Conservation (phyloP, 1,140 invertebrate species). For the Meloidogyne chitwoodi region DNA sequence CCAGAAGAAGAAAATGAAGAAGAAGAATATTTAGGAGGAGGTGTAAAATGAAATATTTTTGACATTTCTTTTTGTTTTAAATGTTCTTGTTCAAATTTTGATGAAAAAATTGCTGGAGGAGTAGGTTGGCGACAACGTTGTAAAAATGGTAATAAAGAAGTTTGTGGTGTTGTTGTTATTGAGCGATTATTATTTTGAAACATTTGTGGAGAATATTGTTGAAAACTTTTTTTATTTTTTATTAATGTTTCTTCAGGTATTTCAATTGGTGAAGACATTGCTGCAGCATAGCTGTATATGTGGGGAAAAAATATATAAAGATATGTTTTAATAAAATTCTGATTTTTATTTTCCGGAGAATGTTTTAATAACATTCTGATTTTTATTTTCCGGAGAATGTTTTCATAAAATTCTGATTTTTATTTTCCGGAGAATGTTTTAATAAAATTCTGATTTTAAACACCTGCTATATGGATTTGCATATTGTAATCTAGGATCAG, state of each 20-base stretch:
- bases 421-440: not conserved
- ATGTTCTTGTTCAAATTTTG: too few species aligned
- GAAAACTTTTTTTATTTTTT: not conserved
- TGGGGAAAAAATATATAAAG: not conserved
- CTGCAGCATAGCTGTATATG: conserved; percentile 27
- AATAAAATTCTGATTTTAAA: not conserved
- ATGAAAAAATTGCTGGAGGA: too few species aligned
- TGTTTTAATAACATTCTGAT: too few species aligned
- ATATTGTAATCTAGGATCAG: conserved; percentile 33
- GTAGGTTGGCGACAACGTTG: too few species aligned
- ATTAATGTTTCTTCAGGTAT: not conserved
- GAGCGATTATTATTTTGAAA: too few species aligned
- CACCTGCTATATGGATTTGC: conserved; percentile 38
- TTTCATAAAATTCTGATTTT: not conserved
- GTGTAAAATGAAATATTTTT: too few species aligned
- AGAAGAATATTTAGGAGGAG: too few species aligned
- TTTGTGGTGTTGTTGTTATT: too few species aligned
- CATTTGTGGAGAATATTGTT: not conserved
- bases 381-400: not conserved
- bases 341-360: not conserved
- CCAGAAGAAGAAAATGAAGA: too few species aligned
- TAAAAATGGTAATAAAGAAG: too few species aligned
- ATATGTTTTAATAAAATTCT: too few species aligned
- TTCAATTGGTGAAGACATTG: conserved; percentile 29
- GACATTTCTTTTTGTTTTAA: too few species aligned